phyloP scores from a whole-genome alignment of 53 echinoderm and acorn worm genomes.

The Patiria pectinifera region DNA sequence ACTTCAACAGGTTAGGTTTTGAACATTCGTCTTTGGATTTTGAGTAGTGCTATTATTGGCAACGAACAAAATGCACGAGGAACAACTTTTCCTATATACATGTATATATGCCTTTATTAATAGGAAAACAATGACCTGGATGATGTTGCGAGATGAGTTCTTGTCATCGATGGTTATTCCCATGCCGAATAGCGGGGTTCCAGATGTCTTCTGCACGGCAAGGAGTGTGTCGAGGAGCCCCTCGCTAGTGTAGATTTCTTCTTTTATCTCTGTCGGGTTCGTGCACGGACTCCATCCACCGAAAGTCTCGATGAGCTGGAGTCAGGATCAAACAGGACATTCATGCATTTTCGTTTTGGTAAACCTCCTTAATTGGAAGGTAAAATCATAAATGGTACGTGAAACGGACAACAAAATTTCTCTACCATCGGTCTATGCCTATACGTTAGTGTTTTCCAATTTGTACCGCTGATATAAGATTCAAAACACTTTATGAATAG shows the following conservation, averaged over 20 bases:
- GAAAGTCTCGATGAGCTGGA: not conserved
- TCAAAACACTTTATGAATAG: no score
- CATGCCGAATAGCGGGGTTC: not conserved
- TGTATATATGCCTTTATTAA: not conserved
- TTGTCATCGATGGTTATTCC: slow-evolving; percentile 19
- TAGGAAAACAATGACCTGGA: slow-evolving; percentile 11
- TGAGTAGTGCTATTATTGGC: no score
- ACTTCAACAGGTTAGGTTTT: no score
- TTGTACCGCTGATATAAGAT: no score
- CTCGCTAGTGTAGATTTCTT: not conserved
- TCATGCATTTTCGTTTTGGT: not conserved
- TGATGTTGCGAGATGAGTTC: slow-evolving; percentile 36
- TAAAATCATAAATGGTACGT: no score
- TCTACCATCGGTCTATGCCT: no score
- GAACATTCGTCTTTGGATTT: no score
- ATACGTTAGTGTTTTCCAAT: no score
- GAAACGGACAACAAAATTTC: no score
- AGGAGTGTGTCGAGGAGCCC: not conserved
- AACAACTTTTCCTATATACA: no score
- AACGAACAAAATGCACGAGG: no score
- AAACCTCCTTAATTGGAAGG: no score
- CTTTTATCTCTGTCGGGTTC: not conserved
- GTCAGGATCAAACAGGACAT: not conserved
- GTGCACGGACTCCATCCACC: slow-evolving; percentile 3
- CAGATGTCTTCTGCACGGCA: not conserved